A percentile compares a stretch with the other conserved stretches of the same genome.
These are phyloP conservation scores for Mastomys coucha DNA, from an alignment of 2,113 vertebrate species.

Conservation along the genomic window DNA sequence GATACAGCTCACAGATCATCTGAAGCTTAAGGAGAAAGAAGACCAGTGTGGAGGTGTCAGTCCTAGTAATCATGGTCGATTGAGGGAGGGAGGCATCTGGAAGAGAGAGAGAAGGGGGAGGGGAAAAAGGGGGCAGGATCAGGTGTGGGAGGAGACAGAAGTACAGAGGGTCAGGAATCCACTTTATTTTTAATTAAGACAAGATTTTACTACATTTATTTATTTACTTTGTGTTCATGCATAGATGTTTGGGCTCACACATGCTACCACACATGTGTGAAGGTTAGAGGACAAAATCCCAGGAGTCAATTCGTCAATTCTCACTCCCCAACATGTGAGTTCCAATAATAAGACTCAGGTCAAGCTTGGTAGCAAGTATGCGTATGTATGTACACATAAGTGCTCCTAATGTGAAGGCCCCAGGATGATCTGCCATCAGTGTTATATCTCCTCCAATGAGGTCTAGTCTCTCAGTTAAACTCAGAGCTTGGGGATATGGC, in stretches of 20 bases:
- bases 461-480: neutral
- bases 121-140: too few relatives aligned
- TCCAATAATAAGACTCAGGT: neutral
- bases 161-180: neutral
- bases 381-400: neutral
- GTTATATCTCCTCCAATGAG: neutral
- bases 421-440: neutral
- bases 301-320: too few relatives aligned
- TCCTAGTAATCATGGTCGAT: too few relatives aligned
- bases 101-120: too few relatives aligned
- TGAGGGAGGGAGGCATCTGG: too few relatives aligned
- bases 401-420: neutral
- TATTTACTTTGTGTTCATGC: neutral
- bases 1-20: too few relatives aligned
- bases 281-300: neutral
- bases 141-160: too few relatives aligned
- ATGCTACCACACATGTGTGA: neutral
- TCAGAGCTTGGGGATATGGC: neutral
- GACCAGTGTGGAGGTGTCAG: too few relatives aligned
- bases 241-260: neutral
- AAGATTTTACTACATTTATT: neutral
- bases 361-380: neutral
- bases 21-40: too few relatives aligned
- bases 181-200: neutral
- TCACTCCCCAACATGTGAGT: neutral